Conservation (phyloP, 1,140 invertebrate species). For the Drosophila littoralis region DNA sequence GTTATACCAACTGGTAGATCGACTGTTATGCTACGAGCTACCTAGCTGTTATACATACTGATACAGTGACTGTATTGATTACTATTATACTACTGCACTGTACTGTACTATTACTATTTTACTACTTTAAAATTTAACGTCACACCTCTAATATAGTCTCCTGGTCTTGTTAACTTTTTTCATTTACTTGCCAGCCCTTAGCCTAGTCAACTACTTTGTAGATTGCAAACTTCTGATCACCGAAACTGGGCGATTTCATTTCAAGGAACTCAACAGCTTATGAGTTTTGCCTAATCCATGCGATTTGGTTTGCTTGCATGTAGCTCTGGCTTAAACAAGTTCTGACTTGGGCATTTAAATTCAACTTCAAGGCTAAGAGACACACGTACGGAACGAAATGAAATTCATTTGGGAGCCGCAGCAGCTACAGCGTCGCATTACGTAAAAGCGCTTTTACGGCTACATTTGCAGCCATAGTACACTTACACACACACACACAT, state of each 20-base stretch:
- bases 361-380: constrained; percentile 62
- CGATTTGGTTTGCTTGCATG: constrained; percentile 32
- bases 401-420: constrained; percentile 71
- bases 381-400: constrained; percentile 47
- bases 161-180: no score
- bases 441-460: constrained; percentile 80
- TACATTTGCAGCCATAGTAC: constrained; percentile 47
- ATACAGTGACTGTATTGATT: no score
- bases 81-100: not conserved
- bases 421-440: constrained; percentile 68
- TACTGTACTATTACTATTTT: not conserved
- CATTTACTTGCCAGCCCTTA: not conserved
- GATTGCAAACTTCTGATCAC: no score
- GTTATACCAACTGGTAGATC: no score
- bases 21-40: no score
- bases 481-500: constrained; percentile 30
- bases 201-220: not conserved
- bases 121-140: no score
- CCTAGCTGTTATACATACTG: not conserved
- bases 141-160: not conserved
- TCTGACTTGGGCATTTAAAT: constrained; percentile 57
- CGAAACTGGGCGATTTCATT: constrained; percentile 14
- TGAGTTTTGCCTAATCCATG: constrained; percentile 39
- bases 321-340: constrained; percentile 47
- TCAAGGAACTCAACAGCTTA: constrained; percentile 15